These are phyloP conservation scores for Machaerirhynchus nigripectus DNA, from an alignment of 2,113 vertebrate species.

Conservation along the genomic window DNA sequence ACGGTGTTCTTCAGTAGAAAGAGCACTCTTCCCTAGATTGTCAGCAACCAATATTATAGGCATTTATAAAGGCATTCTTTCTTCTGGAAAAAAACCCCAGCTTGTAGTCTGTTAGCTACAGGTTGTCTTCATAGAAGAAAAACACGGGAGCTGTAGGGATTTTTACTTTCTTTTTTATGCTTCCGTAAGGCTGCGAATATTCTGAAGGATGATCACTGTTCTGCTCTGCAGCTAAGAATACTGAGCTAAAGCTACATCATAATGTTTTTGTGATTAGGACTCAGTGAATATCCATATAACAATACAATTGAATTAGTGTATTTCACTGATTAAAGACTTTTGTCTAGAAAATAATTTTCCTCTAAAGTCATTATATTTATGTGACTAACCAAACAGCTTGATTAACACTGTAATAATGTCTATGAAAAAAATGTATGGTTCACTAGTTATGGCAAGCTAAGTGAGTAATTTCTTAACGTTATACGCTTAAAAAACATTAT, in stretches of 20 bases:
- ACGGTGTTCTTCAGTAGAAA: neutral
- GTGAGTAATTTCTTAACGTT: conserved; percentile 14
- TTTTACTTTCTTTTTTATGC: neutral
- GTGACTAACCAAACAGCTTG: neutral
- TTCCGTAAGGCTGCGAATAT: neutral
- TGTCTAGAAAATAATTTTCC: neutral
- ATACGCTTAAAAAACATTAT: neutral
- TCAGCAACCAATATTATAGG: neutral
- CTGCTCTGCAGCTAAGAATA: neutral
- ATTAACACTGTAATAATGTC: conserved; percentile 7
- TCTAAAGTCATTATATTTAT: neutral
- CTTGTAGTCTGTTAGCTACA: neutral
- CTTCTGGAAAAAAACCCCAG: neutral
- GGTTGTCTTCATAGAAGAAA: neutral
- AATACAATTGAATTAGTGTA: neutral
- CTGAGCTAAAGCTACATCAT: neutral
- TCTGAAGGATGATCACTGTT: neutral
- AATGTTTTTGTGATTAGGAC: neutral
- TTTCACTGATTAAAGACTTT: neutral
- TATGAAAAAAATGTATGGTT: neutral
- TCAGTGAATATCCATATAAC: neutral
- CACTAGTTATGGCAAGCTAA: neutral
- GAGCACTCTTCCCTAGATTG: neutral
- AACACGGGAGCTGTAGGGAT: neutral
- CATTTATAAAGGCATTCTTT: neutral